These are phyloP conservation scores for Spongilla lacustris DNA, from an alignment of 37 sponge, comb jelly and placozoan genomes.

Conservation along the genomic window DNA sequence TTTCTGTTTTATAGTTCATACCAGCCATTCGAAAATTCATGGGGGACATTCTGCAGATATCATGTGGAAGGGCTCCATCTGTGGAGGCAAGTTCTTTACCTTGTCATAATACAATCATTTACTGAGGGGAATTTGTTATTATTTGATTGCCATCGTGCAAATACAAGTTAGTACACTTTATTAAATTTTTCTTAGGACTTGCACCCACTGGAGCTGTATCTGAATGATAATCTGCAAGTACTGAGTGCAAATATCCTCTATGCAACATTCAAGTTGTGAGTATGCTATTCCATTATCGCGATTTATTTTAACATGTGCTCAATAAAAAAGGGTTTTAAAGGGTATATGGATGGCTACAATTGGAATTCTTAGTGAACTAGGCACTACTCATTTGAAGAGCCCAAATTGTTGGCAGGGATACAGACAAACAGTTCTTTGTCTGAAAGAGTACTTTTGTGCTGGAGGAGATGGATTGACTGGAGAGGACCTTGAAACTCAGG, in stretches of 20 bases:
- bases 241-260: not conserved
- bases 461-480: constrained; percentile 50
- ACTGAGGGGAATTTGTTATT: no score
- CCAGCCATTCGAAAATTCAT: not conserved
- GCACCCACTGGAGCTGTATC: not conserved
- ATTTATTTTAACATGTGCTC: not conserved
- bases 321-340: not conserved
- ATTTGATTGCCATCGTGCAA: no score
- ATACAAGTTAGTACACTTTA: no score
- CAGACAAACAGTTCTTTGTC: not conserved
- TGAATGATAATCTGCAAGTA: not conserved
- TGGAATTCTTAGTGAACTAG: not conserved
- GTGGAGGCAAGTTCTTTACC: not conserved
- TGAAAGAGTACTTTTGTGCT: constrained; percentile 48
- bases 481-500: constrained; percentile 13
- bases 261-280: not conserved
- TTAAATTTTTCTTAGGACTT: not conserved
- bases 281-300: not conserved
- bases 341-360: not conserved
- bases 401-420: not conserved
- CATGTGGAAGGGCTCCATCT: not conserved
- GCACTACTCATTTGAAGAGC: not conserved
- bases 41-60: not conserved
- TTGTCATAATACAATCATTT: not conserved
- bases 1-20: not conserved